Conservation (phyloP, 2,113 vertebrate species). For the Oxyruncus cristatus region DNA sequence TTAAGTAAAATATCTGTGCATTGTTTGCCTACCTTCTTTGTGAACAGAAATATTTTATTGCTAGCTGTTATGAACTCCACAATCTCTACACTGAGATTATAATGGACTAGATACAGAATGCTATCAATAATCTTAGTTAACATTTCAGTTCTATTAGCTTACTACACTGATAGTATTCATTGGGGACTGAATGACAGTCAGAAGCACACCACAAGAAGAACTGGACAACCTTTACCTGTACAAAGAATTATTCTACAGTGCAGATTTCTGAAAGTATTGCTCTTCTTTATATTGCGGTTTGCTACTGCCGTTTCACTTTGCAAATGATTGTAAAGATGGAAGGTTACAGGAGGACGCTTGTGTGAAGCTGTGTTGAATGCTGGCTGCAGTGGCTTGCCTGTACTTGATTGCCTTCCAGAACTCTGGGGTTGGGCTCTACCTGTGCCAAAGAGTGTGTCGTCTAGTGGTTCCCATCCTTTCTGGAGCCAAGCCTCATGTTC, state of each 20-base stretch:
- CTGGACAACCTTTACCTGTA: neutral
- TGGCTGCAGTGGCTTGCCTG: slow-evolving; percentile 40
- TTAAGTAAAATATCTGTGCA: neutral
- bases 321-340: neutral
- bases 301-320: neutral
- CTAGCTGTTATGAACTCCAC: slow-evolving; percentile 69
- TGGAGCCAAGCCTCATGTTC: slow-evolving; percentile 60
- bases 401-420: slow-evolving; percentile 54
- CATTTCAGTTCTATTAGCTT: slow-evolving; percentile 65
- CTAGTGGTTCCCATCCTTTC: slow-evolving; percentile 64
- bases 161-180: slow-evolving; percentile 48
- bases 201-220: slow-evolving; percentile 43
- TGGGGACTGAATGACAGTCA: slow-evolving; percentile 11
- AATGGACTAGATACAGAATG: slow-evolving; percentile 48
- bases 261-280: neutral
- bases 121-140: slow-evolving; percentile 68
- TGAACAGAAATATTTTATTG: slow-evolving; percentile 74
- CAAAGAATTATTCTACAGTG: neutral
- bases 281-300: neutral
- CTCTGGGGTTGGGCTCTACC: slow-evolving; percentile 55
- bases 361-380: neutral
- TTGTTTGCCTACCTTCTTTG: slow-evolving; percentile 38
- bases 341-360: slow-evolving; percentile 32
- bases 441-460: slow-evolving; percentile 65
- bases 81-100: slow-evolving; percentile 74